These are phyloP conservation scores for Hermaeophaga mercurialis DNA, from an alignment of 2,888 invertebrate species.

Conservation along the genomic window DNA sequence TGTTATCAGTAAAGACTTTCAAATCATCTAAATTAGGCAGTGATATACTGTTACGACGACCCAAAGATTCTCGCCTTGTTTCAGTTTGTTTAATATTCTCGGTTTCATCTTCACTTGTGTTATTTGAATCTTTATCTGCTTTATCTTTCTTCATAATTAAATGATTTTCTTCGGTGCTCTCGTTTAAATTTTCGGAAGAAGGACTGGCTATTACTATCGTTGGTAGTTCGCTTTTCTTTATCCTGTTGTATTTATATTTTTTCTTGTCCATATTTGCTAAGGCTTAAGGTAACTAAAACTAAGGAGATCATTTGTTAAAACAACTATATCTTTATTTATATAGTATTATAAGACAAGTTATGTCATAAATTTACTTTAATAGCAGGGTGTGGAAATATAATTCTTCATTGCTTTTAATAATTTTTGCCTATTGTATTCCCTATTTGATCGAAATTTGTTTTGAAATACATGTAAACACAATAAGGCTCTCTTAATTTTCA, in stretches of 20 bases:
- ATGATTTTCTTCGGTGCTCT: slow-evolving; percentile 26
- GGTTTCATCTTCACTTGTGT: not conserved
- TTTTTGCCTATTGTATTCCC: too few species aligned
- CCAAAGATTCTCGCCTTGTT: slow-evolving; percentile 42
- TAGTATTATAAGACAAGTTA: too few species aligned
- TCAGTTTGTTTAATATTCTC: slow-evolving; percentile 6
- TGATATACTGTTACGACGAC: slow-evolving; percentile 74
- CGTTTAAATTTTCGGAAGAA: slow-evolving; percentile 34
- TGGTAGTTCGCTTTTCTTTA: slow-evolving; percentile 36
- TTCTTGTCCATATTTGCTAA: slow-evolving; percentile 24
- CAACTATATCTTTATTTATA: too few species aligned
- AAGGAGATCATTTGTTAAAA: too few species aligned
- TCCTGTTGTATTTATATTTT: slow-evolving; percentile 33
- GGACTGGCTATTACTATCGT: slow-evolving; percentile 44
- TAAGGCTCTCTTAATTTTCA: too few species aligned
- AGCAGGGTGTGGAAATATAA: too few species aligned
- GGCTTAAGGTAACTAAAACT: too few species aligned
- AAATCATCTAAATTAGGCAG: slow-evolving; percentile 74
- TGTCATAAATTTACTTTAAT: too few species aligned
- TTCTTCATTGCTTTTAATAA: too few species aligned
- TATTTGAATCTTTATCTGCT: not conserved
- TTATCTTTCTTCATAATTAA: slow-evolving; percentile 18
- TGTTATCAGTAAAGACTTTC: slow-evolving; percentile 56
- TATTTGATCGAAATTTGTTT: too few species aligned
- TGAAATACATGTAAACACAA: too few species aligned